These are phyloP conservation scores for Nasonovia ribisnigri DNA, from an alignment of 2,888 invertebrate species.

Conservation along the genomic window DNA sequence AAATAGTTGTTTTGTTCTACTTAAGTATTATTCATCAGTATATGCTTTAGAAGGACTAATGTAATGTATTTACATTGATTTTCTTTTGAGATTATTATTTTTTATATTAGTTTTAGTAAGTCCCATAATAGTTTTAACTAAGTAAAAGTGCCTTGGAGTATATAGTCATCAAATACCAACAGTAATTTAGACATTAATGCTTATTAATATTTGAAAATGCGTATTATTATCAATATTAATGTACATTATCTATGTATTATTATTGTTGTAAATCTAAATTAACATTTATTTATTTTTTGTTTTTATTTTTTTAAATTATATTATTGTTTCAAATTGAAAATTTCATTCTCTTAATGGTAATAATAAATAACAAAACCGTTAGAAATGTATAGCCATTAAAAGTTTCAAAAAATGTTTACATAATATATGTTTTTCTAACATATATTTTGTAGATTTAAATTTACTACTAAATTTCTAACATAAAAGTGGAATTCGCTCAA, in stretches of 20 bases:
- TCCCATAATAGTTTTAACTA: conserved; percentile 62
- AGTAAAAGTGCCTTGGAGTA: conserved; percentile 62
- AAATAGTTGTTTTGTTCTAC: conserved; percentile 64
- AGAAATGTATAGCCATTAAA: conserved; percentile 30
- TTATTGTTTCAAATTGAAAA: not conserved
- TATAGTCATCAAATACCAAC: conserved; percentile 59
- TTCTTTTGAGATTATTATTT: conserved; percentile 59
- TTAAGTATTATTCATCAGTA: conserved; percentile 65
- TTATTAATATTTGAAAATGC: conserved; percentile 55
- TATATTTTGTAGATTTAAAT: conserved; percentile 52
- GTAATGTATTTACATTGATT: conserved; percentile 59
- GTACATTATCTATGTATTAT: conserved; percentile 57
- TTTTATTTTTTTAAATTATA: conserved; percentile 16
- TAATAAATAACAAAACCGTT: conserved; percentile 40
- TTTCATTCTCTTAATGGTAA: conserved; percentile 4
- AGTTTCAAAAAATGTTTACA: conserved; percentile 41
- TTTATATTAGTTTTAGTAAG: conserved; percentile 60
- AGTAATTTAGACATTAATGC: conserved; percentile 60
- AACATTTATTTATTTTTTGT: not conserved
- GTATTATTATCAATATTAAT: conserved; percentile 59
- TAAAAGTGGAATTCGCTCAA: conserved; percentile 62
- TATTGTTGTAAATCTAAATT: conserved; percentile 58
- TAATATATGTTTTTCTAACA: conserved; percentile 42
- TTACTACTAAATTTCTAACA: conserved; percentile 46
- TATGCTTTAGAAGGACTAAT: conserved; percentile 62